phyloP scores from a whole-genome alignment of 2,888 invertebrate genomes.

The Balanococcus diminutus region DNA sequence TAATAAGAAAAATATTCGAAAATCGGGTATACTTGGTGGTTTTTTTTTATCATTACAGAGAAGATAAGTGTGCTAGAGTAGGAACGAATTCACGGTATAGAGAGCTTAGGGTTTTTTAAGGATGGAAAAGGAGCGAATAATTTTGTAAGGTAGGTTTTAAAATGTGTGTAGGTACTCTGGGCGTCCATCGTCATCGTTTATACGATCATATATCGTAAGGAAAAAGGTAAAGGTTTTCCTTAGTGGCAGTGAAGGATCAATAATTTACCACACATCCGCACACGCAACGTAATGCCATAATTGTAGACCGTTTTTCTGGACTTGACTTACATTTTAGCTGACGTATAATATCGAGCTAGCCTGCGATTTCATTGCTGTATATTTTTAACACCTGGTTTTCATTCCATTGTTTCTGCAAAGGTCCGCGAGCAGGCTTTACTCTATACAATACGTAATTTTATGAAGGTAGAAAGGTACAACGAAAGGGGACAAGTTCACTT shows the following conservation, averaged over 20 bases:
- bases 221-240: constrained; percentile 27
- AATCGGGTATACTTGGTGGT: no score
- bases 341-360: no score
- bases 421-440: no score
- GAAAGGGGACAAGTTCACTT: background rate
- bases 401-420: background rate
- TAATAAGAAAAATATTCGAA: no score
- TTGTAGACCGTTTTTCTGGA: constrained; percentile 1
- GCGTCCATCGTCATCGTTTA: constrained; percentile 15
- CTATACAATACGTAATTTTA: no score
- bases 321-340: constrained; percentile 10
- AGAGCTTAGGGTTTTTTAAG: no score
- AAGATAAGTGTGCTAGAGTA: no score
- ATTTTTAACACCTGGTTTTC: background rate
- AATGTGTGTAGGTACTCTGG: background rate
- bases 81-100: no score
- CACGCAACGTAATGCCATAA: background rate
- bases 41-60: no score
- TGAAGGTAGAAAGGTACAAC: no score
- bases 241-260: constrained; percentile 3
- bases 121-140: background rate
- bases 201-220: constrained; percentile 1
- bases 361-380: background rate
- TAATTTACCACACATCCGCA: constrained; percentile 28
- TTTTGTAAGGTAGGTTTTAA: background rate